phyloP scores from a whole-genome alignment of 2,113 vertebrate species.

The Bos indicus region DNA sequence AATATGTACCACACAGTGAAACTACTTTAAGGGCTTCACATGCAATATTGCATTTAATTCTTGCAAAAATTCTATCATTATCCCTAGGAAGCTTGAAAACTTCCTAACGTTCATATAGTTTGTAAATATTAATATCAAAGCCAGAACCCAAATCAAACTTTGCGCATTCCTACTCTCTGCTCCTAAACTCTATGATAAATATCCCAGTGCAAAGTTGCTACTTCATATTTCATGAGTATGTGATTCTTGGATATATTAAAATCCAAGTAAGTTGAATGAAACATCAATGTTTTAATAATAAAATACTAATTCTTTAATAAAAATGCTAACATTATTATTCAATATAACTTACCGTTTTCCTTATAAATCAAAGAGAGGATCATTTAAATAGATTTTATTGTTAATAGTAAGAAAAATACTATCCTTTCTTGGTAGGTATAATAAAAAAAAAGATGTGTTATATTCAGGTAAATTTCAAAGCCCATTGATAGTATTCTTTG shows the following conservation, averaged over 20 bases:
- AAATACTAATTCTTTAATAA: neutral
- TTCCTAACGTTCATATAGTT: neutral
- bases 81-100: neutral
- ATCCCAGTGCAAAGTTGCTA: neutral
- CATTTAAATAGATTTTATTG: neutral
- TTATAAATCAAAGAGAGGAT: neutral
- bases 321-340: neutral
- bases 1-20: neutral
- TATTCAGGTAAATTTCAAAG: conserved; percentile 48
- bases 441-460: neutral
- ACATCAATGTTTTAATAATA: neutral
- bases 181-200: neutral
- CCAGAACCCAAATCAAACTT: neutral
- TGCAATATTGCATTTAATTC: neutral
- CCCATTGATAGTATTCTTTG: conserved; percentile 8
- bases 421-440: neutral
- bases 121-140: conserved; percentile 15
- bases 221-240: neutral
- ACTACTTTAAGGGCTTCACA: neutral
- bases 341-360: neutral
- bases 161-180: neutral
- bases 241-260: neutral
- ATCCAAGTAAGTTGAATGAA: neutral
- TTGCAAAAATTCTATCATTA: neutral
- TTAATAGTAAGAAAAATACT: neutral